These are phyloP conservation scores for Acanthosoma haemorrhoidale DNA, from an alignment of 2,888 invertebrate genomes.

Conservation along the genomic window DNA sequence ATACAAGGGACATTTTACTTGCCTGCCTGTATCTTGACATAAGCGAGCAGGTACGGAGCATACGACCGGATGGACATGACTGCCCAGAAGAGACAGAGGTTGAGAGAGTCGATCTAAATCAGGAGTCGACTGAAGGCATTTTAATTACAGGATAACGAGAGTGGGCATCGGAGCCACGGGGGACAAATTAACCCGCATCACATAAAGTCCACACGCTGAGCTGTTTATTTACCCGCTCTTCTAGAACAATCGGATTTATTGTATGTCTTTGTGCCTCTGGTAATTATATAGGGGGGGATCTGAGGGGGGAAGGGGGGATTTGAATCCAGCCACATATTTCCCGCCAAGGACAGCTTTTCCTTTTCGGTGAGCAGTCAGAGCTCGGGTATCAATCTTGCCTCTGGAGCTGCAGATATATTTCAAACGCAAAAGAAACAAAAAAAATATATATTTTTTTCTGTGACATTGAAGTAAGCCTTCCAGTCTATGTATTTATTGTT, in stretches of 20 bases:
- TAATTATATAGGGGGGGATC: neutral
- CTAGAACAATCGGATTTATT: slow-evolving; percentile 12
- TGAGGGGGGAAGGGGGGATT: neutral
- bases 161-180: neutral
- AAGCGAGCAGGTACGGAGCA: neutral
- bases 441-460: too few species aligned
- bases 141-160: slow-evolving; percentile 5
- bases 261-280: neutral
- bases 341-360: slow-evolving; percentile 3
- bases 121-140: neutral
- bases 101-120: neutral
- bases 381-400: too few species aligned
- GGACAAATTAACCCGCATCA: slow-evolving; percentile 1
- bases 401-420: too few species aligned
- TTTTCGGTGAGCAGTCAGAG: too few species aligned
- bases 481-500: too few species aligned
- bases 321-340: slow-evolving; percentile 2
- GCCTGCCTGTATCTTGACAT: too few species aligned
- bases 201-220: neutral
- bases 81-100: neutral
- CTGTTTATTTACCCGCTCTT: slow-evolving; percentile 2
- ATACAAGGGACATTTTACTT: too few species aligned
- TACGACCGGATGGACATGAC: neutral
- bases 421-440: too few species aligned
- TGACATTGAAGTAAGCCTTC: too few species aligned